phyloP scores from a whole-genome alignment of 2,797 vertebrate species.

The Pterois miles region DNA sequence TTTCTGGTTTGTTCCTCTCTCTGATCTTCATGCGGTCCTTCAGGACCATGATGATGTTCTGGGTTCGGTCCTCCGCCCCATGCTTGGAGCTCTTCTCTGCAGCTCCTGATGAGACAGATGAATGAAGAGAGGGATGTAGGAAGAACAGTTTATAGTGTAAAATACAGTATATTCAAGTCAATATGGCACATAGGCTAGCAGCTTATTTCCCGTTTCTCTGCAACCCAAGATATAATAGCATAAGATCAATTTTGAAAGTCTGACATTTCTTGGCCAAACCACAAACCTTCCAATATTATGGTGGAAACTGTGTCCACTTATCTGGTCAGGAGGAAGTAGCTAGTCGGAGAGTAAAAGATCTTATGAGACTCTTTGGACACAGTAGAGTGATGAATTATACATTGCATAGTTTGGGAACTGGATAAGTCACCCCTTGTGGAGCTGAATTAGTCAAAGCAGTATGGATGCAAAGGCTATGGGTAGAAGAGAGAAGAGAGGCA shows the following conservation, averaged over 20 bases:
- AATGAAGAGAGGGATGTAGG: neutral
- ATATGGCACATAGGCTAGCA: neutral
- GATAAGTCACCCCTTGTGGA: constrained; percentile 46
- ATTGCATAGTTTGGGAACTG: constrained; percentile 35
- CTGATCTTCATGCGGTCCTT: constrained; percentile 99
- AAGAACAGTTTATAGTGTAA: neutral
- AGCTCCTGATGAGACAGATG: constrained; percentile 83
- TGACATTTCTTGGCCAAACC: constrained; percentile 29
- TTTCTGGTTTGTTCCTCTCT: constrained; percentile 97
- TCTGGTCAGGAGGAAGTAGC: constrained; percentile 26
- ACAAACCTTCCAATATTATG: constrained; percentile 14
- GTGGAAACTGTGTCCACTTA: constrained; percentile 15
- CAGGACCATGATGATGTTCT: constrained; percentile 98
- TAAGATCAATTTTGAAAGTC: constrained; percentile 36
- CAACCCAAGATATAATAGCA: constrained; percentile 15
- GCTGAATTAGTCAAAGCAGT: constrained; percentile 63
- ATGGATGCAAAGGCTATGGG: constrained; percentile 55
- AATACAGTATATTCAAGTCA: constrained; percentile 18
- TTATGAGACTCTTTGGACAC: constrained; percentile 38
- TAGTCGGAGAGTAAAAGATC: constrained; percentile 27
- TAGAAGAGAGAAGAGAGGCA: constrained; percentile 45
- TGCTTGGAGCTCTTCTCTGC: constrained; percentile 99
- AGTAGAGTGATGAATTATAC: constrained; percentile 46
- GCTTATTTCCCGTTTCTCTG: constrained; percentile 6
- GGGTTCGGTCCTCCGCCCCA: constrained; percentile 94